A percentile compares a stretch with the other conserved stretches of the same genome.
These are phyloP conservation scores for Hydraecia micacea DNA, from an alignment of 2,888 invertebrate genomes.

Conservation along the genomic window DNA sequence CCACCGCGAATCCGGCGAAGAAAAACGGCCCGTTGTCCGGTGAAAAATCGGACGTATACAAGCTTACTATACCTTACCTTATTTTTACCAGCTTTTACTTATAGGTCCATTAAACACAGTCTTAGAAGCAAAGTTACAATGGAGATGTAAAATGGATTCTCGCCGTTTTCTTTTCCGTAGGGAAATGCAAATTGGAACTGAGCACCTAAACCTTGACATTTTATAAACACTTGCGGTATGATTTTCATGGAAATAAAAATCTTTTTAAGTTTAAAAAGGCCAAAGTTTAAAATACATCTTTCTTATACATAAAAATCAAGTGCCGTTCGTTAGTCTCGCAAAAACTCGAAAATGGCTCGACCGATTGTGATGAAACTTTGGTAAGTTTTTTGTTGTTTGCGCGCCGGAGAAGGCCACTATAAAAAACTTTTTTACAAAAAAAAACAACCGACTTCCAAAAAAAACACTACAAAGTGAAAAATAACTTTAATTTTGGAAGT, in stretches of 20 bases:
- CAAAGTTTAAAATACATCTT: background rate
- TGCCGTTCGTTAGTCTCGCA: background rate
- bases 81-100: background rate
- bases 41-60: too few species aligned
- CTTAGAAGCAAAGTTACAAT: background rate
- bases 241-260: background rate
- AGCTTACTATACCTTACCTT: background rate
- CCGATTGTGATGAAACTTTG: background rate
- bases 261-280: background rate
- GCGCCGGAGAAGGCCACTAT: background rate
- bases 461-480: too few species aligned
- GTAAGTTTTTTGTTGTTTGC: background rate
- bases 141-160: background rate
- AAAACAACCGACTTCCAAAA: too few species aligned
- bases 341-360: background rate
- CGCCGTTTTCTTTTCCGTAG: background rate
- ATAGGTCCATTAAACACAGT: background rate
- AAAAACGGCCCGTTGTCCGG: too few species aligned
- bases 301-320: background rate
- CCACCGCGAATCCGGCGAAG: too few species aligned
- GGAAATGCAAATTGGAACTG: constrained; percentile 13
- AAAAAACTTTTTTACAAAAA: too few species aligned
- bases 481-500: too few species aligned
- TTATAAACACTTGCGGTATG: background rate
- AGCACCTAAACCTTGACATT: constrained; percentile 23